A percentile compares a stretch with the other conserved stretches of the same genome.
Evolutionary conservation across 2,113 vertebrate genomes (phyloP).

Genomic region (Carollia perspicillata): DNA sequence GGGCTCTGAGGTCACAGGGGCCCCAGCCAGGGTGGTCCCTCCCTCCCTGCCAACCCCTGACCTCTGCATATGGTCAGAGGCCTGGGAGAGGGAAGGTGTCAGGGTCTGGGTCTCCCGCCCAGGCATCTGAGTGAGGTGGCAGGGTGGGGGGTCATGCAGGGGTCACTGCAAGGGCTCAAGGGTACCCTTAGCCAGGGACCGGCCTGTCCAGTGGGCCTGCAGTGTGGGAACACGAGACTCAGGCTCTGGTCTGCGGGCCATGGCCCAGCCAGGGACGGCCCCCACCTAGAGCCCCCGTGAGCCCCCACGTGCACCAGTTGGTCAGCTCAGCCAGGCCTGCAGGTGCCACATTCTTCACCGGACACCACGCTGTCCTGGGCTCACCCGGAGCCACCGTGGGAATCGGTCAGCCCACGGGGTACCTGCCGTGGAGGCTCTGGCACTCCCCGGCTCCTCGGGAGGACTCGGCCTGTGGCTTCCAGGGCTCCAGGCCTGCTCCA

Average conservation of each 20-base stretch:
- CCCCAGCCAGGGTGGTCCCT: background rate
- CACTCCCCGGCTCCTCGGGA: background rate
- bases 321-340: background rate
- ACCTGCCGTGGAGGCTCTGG: background rate
- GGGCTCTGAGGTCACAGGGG: background rate
- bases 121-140: fast-evolving
- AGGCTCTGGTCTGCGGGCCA: fast-evolving
- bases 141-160: too few relatives aligned
- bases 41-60: too few relatives aligned
- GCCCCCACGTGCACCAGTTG: fast-evolving
- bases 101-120: fast-evolving
- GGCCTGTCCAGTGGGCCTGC: background rate
- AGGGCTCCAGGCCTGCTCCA: background rate
- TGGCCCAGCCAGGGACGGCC: background rate
- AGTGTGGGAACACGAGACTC: fast-evolving
- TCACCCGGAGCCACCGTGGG: background rate
- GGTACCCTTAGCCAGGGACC: fast-evolving
- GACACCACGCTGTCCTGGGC: background rate
- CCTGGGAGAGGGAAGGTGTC: fast-evolving
- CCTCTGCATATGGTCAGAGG: background rate
- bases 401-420: background rate
- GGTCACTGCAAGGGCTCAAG: background rate
- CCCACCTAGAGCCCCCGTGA: background rate
- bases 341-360: background rate
- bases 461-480: fast-evolving